These are phyloP conservation scores for Anagyrus pseudococci DNA, from an alignment of 2,888 invertebrate species.

Conservation along the genomic window DNA sequence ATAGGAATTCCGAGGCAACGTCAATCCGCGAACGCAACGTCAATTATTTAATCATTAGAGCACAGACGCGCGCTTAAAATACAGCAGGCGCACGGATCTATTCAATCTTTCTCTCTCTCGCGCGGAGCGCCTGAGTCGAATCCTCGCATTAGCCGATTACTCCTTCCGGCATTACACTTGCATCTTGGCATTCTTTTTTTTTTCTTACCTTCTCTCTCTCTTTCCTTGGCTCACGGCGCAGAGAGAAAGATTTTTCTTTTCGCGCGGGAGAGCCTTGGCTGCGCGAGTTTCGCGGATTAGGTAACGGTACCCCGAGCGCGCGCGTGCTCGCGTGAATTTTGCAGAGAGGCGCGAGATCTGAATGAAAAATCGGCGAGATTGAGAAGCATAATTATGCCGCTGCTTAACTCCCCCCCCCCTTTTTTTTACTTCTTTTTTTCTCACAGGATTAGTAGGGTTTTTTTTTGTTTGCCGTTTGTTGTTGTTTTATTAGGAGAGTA, in stretches of 20 bases:
- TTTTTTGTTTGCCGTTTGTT: not conserved
- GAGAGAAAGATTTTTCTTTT: conserved; percentile 11
- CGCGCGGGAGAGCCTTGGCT: conserved; percentile 6
- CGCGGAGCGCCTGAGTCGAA: conserved; percentile 8
- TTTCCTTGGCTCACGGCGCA: not conserved
- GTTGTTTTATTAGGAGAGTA: too few species aligned
- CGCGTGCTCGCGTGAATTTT: not conserved
- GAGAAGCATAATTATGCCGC: not conserved
- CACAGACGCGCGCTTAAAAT: not conserved
- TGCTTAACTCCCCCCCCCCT: too few species aligned
- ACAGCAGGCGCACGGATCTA: conserved; percentile 8
- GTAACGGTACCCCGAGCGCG: not conserved
- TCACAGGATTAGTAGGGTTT: too few species aligned
- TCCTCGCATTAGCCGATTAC: not conserved
- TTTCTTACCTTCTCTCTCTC: not conserved
- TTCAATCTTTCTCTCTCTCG: conserved; percentile 1
- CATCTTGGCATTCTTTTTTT: conserved; percentile 7
- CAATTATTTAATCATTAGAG: conserved; percentile 31
- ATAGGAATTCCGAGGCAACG: not conserved
- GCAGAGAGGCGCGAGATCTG: not conserved
- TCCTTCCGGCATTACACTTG: conserved; percentile 2
- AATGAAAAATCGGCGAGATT: conserved; percentile 5
- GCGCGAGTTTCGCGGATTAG: conserved; percentile 6
- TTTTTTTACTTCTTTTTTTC: too few species aligned
- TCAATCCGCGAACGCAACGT: not conserved